These are phyloP conservation scores for Erinaceus europaeus DNA, from an alignment of 2,113 vertebrate species.

Conservation along the genomic window DNA sequence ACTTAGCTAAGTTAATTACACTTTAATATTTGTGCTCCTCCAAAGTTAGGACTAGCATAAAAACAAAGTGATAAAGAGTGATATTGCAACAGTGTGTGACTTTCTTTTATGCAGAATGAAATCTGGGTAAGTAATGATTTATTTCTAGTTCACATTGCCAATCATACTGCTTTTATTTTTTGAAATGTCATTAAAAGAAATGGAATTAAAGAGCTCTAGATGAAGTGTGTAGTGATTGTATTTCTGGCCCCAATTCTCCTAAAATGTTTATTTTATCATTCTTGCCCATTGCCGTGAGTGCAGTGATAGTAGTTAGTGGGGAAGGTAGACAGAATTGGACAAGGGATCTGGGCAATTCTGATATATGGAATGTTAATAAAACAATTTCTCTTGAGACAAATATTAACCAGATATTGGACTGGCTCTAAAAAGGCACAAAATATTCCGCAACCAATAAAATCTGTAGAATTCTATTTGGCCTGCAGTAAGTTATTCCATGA, in stretches of 20 bases:
- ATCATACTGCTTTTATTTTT: slow-evolving; percentile 37
- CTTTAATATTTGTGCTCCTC: background rate
- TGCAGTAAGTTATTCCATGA: background rate
- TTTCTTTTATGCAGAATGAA: background rate
- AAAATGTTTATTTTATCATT: background rate
- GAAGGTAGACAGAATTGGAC: background rate
- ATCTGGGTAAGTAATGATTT: slow-evolving; percentile 4
- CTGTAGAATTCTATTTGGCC: background rate
- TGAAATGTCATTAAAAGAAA: background rate
- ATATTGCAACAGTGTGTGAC: background rate
- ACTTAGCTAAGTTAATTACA: background rate
- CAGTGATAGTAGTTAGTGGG: background rate
- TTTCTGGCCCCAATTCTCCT: background rate
- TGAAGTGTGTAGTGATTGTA: slow-evolving; percentile 9
- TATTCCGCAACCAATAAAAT: background rate
- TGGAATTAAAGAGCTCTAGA: background rate
- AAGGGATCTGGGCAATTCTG: background rate
- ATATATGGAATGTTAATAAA: background rate
- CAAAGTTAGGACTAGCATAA: background rate
- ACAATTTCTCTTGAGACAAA: background rate
- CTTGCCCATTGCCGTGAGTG: background rate
- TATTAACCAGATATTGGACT: background rate
- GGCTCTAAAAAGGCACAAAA: background rate
- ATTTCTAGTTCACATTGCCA: background rate
- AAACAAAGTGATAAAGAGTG: background rate